Conservation (phyloP, 2,888 invertebrate genomes). For the Tiphia femorata region DNA sequence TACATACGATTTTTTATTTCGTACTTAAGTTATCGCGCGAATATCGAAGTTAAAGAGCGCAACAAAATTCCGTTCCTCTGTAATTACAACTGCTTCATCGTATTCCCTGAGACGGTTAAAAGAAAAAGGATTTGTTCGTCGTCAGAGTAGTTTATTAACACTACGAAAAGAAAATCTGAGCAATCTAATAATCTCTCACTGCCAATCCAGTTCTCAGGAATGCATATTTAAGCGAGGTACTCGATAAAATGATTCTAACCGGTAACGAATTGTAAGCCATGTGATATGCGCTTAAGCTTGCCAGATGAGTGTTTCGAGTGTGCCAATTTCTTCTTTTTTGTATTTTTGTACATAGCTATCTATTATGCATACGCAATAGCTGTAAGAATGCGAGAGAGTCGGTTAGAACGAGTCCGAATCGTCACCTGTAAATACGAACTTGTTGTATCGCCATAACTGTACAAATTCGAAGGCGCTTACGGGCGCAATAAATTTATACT, state of each 20-base stretch:
- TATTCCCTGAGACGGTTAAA: too few species aligned
- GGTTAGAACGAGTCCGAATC: too few species aligned
- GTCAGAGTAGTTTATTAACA: neutral
- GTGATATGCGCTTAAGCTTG: slow-evolving; percentile 42
- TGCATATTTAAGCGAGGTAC: neutral
- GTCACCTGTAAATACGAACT: neutral
- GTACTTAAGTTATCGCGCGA: too few species aligned
- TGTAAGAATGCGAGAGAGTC: slow-evolving; percentile 16
- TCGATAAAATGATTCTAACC: slow-evolving; percentile 2
- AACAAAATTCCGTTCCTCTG: too few species aligned
- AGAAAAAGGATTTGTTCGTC: too few species aligned
- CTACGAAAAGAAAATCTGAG: neutral
- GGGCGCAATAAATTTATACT: slow-evolving; percentile 43
- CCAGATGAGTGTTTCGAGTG: slow-evolving; percentile 49
- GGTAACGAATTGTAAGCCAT: slow-evolving; percentile 24
- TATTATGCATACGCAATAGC: slow-evolving; percentile 20
- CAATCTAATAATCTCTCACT: slow-evolving; percentile 17
- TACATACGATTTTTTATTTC: too few species aligned
- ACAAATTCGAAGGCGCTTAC: slow-evolving; percentile 31
- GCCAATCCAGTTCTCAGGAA: slow-evolving; percentile 32
- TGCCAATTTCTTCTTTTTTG: slow-evolving; percentile 64
- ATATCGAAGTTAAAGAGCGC: too few species aligned
- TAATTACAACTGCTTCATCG: too few species aligned
- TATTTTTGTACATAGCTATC: slow-evolving; percentile 64
- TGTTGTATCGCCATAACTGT: slow-evolving; percentile 27